These are phyloP conservation scores for Hipparchia sbordonii DNA, from an alignment of 2,888 invertebrate genomes.

Conservation along the genomic window DNA sequence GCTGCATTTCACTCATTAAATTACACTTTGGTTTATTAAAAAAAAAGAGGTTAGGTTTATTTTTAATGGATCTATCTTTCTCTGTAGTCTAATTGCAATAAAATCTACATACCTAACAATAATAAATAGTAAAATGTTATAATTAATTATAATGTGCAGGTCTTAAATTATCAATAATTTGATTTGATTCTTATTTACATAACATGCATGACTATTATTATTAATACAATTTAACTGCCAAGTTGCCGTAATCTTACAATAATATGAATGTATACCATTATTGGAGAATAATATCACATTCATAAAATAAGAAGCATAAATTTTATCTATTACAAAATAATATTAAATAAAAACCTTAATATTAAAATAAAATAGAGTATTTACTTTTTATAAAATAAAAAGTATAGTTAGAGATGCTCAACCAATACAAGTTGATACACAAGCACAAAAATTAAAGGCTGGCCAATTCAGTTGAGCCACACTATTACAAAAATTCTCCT, in stretches of 20 bases:
- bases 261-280: not conserved
- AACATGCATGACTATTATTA: not conserved
- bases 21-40: not conserved
- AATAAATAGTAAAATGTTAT: not conserved
- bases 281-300: conserved; percentile 3
- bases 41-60: not conserved
- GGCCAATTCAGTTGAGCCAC: no score
- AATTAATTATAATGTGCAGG: not conserved
- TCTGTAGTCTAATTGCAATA: not conserved
- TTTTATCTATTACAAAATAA: not conserved
- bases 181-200: conserved; percentile 17
- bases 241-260: not conserved
- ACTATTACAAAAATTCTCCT: no score
- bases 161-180: not conserved
- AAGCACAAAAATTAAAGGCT: no score
- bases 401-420: no score
- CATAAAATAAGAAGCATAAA: not conserved
- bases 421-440: no score
- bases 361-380: not conserved
- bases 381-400: not conserved
- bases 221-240: not conserved
- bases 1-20: not conserved
- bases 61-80: not conserved
- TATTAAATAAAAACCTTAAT: not conserved
- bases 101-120: conserved; percentile 5